Evolutionary conservation across 2,797 vertebrate genomes (phyloP).

Genomic region (Myotis pilosus): DNA sequence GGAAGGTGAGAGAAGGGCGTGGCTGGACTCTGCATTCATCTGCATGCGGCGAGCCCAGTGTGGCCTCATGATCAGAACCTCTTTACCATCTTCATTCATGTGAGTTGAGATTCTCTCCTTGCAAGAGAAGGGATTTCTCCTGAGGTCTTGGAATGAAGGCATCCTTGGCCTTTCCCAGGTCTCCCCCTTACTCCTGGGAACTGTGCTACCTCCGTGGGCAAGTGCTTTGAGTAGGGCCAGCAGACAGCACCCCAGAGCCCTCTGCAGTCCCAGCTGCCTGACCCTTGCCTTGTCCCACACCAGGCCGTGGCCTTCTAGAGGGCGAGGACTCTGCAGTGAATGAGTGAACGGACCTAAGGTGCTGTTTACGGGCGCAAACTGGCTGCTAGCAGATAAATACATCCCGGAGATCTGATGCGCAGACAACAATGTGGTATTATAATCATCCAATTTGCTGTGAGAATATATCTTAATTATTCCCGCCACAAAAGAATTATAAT

Average conservation of each 20-base stretch:
- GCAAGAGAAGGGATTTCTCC: not conserved
- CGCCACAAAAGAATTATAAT: not conserved
- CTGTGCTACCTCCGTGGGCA: not conserved
- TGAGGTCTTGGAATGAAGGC: not conserved
- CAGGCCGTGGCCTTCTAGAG: constrained; percentile 10
- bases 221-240: not conserved
- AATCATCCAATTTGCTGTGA: not conserved
- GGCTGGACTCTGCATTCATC: not conserved
- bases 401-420: not conserved
- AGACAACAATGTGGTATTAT: not conserved
- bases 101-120: not conserved
- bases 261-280: not conserved
- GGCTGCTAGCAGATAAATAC: not conserved
- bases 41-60: not conserved
- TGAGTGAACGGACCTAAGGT: not conserved
- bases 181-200: not conserved
- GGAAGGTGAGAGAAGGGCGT: rapidly evolving
- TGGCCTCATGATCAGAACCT: not conserved
- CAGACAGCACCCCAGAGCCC: not conserved
- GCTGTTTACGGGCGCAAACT: not conserved
- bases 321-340: not conserved
- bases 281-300: not conserved
- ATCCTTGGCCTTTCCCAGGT: not conserved
- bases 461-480: not conserved
- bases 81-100: not conserved